Evolutionary conservation across 1,140 invertebrate genomes (phyloP), one percentile per base, ranked within the genome.

Genomic region (Macrocentrus cingulum): DNA sequence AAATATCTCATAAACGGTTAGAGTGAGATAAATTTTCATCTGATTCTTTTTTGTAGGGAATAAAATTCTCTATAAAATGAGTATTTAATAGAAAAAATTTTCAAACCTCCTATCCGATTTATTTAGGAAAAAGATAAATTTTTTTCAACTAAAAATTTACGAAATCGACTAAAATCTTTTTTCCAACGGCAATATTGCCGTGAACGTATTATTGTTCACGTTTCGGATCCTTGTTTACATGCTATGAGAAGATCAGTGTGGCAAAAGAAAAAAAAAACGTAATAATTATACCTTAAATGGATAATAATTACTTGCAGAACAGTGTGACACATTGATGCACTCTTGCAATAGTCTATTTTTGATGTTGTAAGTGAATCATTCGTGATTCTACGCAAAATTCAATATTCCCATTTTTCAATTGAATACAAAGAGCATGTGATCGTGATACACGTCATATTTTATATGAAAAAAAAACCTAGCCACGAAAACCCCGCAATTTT

Each of bases 341-440:
- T 67, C 64, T 72, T 70, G 70, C 69, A 75, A 76, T 75, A 76
- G 72, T 76, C 68, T 75, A 76, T 76, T 76, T 76, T 76, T 76
- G 70, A 75, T 76, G 74, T 76, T 70, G 73, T 74, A 71, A 72
- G 68, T 72, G 74, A 73, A 75, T 68, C 69, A 59, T 69, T n/a
- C 60, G 61, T 66, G 71, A 74, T 71, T 73, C 70, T 29, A 50
- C 36, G 23, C 37, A 23, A 13, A 6, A 37, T 48, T 48, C n/a
- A 49, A 15, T 11, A 36, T 46, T 48, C 54, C n/a, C n/a, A 56
- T 23, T 36, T 49, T 45, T 37, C 32, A 32, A 46, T 56, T 29
- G 32, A 25, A 55, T 44, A 37, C 19, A 52, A 4, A n/a, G 39
- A n/a, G n/a, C n/a, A n/a, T n/a, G n/a, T n/a, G n/a, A n/a, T 36